These are phyloP conservation scores for Mionectes macconnelli DNA, from an alignment of 2,113 vertebrate genomes.

Conservation along the genomic window DNA sequence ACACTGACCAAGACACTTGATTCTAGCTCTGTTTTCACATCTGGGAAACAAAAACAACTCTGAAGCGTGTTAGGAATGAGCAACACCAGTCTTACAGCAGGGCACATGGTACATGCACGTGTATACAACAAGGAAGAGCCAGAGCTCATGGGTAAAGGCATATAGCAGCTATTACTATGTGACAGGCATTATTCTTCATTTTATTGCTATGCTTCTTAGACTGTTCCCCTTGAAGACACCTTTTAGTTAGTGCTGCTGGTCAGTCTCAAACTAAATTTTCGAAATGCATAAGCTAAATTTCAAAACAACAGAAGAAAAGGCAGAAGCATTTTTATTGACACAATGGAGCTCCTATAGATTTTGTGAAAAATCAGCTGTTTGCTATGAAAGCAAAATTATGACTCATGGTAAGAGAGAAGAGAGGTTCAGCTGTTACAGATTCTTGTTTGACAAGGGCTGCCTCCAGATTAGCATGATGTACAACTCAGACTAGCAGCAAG, in stretches of 20 bases:
- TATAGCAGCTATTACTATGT: not conserved
- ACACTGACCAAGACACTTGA: not conserved
- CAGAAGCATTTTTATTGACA: not conserved
- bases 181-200: not conserved
- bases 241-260: not conserved
- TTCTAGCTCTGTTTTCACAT: not conserved
- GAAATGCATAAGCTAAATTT: not conserved
- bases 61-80: not conserved
- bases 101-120: accelerated
- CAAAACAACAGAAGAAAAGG: not conserved
- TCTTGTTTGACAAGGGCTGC: not conserved
- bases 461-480: not conserved
- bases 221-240: not conserved
- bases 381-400: constrained; percentile 5
- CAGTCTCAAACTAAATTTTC: not conserved
- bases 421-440: constrained; percentile 28
- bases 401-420: constrained; percentile 3
- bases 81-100: not conserved
- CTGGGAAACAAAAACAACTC: not conserved
- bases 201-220: not conserved
- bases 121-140: not conserved
- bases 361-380: constrained; percentile 37
- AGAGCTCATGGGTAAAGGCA: not conserved
- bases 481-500: not conserved
- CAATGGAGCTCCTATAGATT: not conserved